A percentile compares a stretch with the other conserved stretches of the same genome.
Evolutionary conservation across 2,888 invertebrate species (phyloP).

Genomic region (Xanthorhoe spadicearia): DNA sequence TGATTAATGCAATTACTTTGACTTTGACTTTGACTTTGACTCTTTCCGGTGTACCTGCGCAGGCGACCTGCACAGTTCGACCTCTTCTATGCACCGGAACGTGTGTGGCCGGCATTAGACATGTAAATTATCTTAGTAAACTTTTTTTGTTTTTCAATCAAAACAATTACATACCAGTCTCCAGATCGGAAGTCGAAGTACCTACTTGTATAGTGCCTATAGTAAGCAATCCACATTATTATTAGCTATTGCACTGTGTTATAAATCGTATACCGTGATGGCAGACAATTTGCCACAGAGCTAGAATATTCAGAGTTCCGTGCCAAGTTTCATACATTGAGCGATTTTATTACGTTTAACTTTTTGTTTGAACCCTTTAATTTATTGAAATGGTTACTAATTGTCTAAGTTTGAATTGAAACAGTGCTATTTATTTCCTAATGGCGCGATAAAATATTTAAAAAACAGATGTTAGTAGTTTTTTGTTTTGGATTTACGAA

Average conservation of each 20-base stretch:
- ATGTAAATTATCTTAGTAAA: not conserved
- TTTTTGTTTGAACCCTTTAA: conserved; percentile 13
- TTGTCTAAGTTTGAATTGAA: not conserved
- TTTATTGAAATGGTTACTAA: conserved; percentile 4
- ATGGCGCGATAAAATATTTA: too few species aligned
- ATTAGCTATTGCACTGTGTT: conserved; percentile 6
- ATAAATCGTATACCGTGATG: conserved; percentile 34
- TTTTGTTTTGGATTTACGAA: not conserved
- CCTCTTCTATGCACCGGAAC: too few species aligned
- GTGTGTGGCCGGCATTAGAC: too few species aligned
- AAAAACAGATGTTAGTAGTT: not conserved
- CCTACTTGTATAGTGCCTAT: not conserved
- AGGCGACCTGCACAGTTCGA: too few species aligned
- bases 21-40: too few species aligned
- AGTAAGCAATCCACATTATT: not conserved
- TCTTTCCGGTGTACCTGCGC: too few species aligned
- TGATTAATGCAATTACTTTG: too few species aligned
- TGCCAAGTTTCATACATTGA: conserved; percentile 14
- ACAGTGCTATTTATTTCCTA: not conserved
- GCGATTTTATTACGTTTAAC: conserved; percentile 15
- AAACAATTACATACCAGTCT: not conserved
- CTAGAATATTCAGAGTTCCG: conserved; percentile 23
- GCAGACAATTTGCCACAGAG: conserved; percentile 32
- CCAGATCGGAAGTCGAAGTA: not conserved
- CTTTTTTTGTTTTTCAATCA: not conserved